Conservation (phyloP, 2,888 invertebrate species). For the Ophion slaviceki region DNA sequence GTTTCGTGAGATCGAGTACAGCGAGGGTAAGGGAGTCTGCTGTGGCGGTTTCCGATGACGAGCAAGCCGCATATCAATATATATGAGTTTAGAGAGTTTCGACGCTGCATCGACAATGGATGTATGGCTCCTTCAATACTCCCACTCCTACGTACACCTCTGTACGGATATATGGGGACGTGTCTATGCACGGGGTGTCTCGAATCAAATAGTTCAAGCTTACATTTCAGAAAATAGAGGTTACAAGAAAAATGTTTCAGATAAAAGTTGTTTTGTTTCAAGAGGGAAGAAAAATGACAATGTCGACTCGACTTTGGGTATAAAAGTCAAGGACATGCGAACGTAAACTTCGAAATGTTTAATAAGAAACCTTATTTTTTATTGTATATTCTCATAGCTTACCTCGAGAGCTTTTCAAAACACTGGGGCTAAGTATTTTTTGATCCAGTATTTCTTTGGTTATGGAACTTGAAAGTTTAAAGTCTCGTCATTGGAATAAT, state of each 20-base stretch:
- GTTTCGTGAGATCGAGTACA: conserved; percentile 16
- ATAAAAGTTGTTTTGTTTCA: too few relatives aligned
- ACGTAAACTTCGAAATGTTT: too few relatives aligned
- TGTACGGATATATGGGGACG: not conserved
- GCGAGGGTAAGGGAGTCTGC: not conserved
- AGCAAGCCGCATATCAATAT: conserved; percentile 34
- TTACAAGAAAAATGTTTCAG: too few relatives aligned
- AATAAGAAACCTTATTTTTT: not conserved
- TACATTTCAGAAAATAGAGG: not conserved
- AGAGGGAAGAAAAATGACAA: too few relatives aligned
- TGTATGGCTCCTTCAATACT: not conserved
- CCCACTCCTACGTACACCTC: not conserved
- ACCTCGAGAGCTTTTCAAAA: not conserved
- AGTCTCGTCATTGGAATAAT: not conserved
- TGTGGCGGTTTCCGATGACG: conserved; percentile 23
- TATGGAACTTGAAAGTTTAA: not conserved
- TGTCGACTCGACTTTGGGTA: too few relatives aligned
- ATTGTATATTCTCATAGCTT: not conserved
- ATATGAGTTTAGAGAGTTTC: not conserved
- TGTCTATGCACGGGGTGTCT: not conserved
- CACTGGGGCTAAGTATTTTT: not conserved
- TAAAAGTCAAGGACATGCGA: too few relatives aligned
- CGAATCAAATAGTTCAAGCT: not conserved
- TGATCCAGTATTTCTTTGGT: not conserved
- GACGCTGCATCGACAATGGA: not conserved